Evolutionary conservation across 2,888 invertebrate species (phyloP).

Genomic region (Xestoiulus laeticollis): DNA sequence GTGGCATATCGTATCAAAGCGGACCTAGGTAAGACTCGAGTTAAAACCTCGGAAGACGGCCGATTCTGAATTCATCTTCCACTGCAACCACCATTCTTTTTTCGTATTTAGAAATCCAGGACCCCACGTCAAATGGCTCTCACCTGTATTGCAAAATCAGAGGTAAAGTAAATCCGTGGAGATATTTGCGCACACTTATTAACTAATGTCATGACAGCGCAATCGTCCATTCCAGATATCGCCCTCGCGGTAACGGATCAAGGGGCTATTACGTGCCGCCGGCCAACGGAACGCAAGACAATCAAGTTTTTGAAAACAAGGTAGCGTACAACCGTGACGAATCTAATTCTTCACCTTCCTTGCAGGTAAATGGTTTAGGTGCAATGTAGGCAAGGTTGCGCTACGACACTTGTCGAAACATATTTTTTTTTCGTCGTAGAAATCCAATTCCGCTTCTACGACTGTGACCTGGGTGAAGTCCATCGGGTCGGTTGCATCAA

Average conservation of each 20-base stretch:
- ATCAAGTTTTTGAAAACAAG: not conserved
- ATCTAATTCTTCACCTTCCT: not conserved
- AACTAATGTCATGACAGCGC: no score
- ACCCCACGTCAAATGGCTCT: slow-evolving; percentile 53
- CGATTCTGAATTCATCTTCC: not conserved
- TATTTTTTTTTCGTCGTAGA: not conserved
- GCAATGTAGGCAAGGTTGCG: not conserved
- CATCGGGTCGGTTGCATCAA: slow-evolving; percentile 17
- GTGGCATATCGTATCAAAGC: slow-evolving; percentile 2
- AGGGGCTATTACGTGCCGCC: not conserved
- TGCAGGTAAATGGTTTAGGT: not conserved
- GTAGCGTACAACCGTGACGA: not conserved
- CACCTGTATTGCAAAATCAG: slow-evolving; percentile 51
- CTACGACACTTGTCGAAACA: not conserved
- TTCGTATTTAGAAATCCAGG: slow-evolving; percentile 48
- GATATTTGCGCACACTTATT: not conserved
- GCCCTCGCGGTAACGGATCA: not conserved
- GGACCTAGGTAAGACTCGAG: not conserved
- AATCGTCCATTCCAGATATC: not conserved
- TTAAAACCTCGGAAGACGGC: not conserved
- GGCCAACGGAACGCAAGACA: not conserved
- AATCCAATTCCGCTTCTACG: not conserved
- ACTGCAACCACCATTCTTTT: no score
- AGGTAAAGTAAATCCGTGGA: slow-evolving; percentile 10
- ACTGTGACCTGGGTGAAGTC: slow-evolving; percentile 46